Percentiles rank a stretch among this genome's conserved stretches.
Conservation (phyloP, 64 coral and sea anemone genomes). For the Porites australiensis region DNA sequence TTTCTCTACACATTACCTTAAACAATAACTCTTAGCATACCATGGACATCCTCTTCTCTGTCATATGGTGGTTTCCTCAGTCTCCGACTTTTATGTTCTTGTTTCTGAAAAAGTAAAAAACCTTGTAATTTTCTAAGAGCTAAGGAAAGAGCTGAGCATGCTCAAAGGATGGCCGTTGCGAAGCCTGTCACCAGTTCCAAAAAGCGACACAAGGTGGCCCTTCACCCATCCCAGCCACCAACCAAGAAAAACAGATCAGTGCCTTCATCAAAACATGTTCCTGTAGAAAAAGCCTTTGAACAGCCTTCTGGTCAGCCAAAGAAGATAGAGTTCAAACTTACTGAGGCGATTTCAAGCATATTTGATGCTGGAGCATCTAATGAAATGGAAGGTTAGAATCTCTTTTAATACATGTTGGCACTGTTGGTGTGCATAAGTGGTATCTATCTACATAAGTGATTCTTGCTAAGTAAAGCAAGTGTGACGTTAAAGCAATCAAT, state of each 20-base stretch:
- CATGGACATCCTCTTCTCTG: no score
- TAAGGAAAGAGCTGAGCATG: slow-evolving; percentile 38
- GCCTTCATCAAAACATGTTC: slow-evolving; percentile 29
- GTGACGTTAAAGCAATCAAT: no score
- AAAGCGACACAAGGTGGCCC: slow-evolving; percentile 19
- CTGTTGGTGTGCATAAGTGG: no score
- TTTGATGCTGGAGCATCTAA: slow-evolving; percentile 79
- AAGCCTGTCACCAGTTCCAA: neutral
- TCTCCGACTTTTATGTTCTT: no score
- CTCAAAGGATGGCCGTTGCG: slow-evolving; percentile 5
- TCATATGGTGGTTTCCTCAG: no score
- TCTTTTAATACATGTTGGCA: neutral
- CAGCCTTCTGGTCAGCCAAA: slow-evolving; percentile 68
- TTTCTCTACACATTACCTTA: no score
- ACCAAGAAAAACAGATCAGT: slow-evolving; percentile 71
- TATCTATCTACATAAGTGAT: no score
- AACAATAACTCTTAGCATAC: no score
- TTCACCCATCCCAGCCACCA: slow-evolving; percentile 41
- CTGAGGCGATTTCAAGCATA: slow-evolving; percentile 87
- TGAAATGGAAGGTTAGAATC: neutral
- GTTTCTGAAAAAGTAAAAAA: no score
- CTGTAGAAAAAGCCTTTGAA: slow-evolving; percentile 90
- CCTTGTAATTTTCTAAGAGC: slow-evolving; percentile 1
- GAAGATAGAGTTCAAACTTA: slow-evolving; percentile 93
- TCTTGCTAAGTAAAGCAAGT: no score